Evolutionary conservation across 2,113 vertebrate genomes (phyloP), one percentile per base, ranked within the genome.

Genomic region (Tupaia tana): DNA sequence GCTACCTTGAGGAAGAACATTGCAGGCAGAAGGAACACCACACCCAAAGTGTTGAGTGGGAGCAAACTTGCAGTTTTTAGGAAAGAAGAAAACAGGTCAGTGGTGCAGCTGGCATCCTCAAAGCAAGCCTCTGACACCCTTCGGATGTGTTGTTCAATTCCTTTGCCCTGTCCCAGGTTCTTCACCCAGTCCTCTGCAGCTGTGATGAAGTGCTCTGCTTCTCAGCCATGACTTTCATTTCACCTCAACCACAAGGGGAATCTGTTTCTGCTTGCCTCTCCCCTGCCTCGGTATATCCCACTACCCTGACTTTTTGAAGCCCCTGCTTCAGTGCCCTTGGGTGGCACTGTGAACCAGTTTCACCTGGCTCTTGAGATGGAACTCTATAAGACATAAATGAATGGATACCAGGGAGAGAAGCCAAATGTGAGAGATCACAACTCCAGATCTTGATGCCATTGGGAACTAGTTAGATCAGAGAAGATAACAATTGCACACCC

Each of bases 1-100:
- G 25, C 69, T 52, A 29, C 25, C 83, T 27, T 43, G 61, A 58
- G 14, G 5, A 16, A 83, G 31, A 74, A 18, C 3, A 67, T 14
- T 0, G 9, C 2, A 61, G 1, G 43, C 61, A 81, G 24, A 66
- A 69, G 22, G 59, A 90, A 59, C 7, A 7, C 16, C 56, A 16
- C 2, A 16, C 9, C 1, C 0, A 0, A 24, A 27, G 73, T n/a
- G 1, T 0, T 6, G 54, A 59, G 70, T 27, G 31, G 69, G 29
- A 81, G 64, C 15, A 67, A 25, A 8, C 31, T 59, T 34, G 19
- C 0, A 19, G 59, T 16, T 14, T 56, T 91, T 56, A 77, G 83
- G 11, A n/a, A 78, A 73, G 13, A 83, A 31, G 19, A 79, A 86
- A 58, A 67, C 15, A 54, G 24, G 15, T 20, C 19, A 31, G 6